phyloP scores from a whole-genome alignment of 1,140 invertebrate species.

The Bombyx mori region ASM3026992v2 NC_085132.1:6062501-6063000 shows the following conservation, averaged over 20 bases:
- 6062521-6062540: constrained; percentile 29
- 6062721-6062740: constrained; percentile 22
- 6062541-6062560: constrained; percentile 34
- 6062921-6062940: constrained; percentile 10
- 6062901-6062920: constrained; percentile 6
- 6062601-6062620: constrained; percentile 12
- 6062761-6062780: constrained; percentile 31
- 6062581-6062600: constrained; percentile 16
- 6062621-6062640: background rate
- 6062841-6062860: constrained; percentile 34
- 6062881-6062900: constrained; percentile 9
- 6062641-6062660: constrained; percentile 25
- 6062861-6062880: constrained; percentile 19
- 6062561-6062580: constrained; percentile 20
- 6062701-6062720: constrained; percentile 9
- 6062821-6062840: constrained; percentile 41
- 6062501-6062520: constrained; percentile 28
- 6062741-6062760: constrained; percentile 44
- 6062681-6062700: constrained; percentile 12
- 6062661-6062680: constrained; percentile 26
- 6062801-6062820: constrained; percentile 58
- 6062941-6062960: background rate
- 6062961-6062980: background rate
- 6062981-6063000: constrained; percentile 24
- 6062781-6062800: constrained; percentile 37